Evolutionary conservation across 2,113 vertebrate genomes (phyloP).

Genomic region (Carassius auratus): DNA sequence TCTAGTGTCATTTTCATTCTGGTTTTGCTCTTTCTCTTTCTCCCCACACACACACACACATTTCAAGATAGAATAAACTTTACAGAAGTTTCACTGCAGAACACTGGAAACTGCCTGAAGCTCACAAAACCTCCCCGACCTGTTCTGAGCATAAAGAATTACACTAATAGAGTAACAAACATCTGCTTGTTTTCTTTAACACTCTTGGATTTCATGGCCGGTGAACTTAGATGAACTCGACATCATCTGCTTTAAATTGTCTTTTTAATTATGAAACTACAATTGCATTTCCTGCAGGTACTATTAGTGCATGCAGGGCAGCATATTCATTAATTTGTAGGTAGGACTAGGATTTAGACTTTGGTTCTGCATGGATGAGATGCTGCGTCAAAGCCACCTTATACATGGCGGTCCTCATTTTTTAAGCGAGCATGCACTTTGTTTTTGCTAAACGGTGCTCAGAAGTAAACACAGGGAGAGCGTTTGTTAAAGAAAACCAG

Average conservation of each 20-base stretch:
- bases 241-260: neutral
- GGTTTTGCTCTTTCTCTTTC: neutral
- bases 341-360: neutral
- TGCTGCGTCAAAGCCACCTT: neutral
- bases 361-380: neutral
- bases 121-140: conserved; percentile 41
- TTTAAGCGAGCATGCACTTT: neutral
- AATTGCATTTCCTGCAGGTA: neutral
- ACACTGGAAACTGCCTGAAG: conserved; percentile 15
- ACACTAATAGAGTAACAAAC: conserved; percentile 16
- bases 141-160: conserved; percentile 29
- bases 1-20: neutral
- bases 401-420: neutral
- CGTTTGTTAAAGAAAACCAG: neutral
- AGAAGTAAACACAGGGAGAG: neutral
- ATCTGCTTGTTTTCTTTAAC: conserved; percentile 39
- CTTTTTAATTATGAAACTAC: neutral
- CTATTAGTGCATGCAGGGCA: neutral
- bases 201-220: neutral
- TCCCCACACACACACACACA: conserved; percentile 29
- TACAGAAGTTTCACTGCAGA: conserved; percentile 51
- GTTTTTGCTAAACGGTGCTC: neutral
- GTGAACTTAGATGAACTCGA: neutral
- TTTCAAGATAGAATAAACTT: conserved; percentile 53
- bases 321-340: neutral